Evolutionary conservation across 2,888 invertebrate species (phyloP).

Genomic region (Lasioglossum figueresi): DNA sequence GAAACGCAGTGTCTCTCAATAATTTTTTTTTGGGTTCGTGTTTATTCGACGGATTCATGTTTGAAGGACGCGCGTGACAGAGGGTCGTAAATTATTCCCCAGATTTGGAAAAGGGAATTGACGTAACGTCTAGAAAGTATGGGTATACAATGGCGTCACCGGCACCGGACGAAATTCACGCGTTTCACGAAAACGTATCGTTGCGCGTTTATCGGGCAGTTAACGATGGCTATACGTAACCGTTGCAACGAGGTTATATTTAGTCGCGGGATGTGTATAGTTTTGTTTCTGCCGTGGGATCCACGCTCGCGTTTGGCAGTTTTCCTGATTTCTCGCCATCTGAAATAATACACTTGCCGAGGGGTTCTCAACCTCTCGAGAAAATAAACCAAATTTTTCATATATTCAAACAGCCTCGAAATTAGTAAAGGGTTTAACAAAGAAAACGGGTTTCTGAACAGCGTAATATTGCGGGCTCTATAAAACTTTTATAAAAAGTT

Average conservation of each 20-base stretch:
- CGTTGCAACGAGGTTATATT: conserved; percentile 55
- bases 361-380: background rate
- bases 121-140: background rate
- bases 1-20: background rate
- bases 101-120: background rate
- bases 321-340: conserved; percentile 50
- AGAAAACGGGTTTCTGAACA: no score
- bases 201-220: conserved; percentile 33
- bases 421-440: no score
- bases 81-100: background rate
- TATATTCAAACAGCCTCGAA: background rate
- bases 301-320: conserved; percentile 29
- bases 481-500: no score
- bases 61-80: background rate
- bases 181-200: conserved; percentile 22
- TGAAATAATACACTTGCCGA: conserved; percentile 56
- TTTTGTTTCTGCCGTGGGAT: conserved; percentile 44
- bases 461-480: no score
- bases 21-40: no score
- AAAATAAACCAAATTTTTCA: background rate
- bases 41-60: background rate
- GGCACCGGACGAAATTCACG: conserved; percentile 1
- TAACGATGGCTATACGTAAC: conserved; percentile 23
- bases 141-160: conserved; percentile 1
- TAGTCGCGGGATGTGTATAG: conserved; percentile 43